Percentiles rank a stretch among this genome's conserved stretches.
These are phyloP conservation scores for Aphaenogaster ashmeadi DNA, from an alignment of 1,140 invertebrate species.

Conservation along the genomic window DNA sequence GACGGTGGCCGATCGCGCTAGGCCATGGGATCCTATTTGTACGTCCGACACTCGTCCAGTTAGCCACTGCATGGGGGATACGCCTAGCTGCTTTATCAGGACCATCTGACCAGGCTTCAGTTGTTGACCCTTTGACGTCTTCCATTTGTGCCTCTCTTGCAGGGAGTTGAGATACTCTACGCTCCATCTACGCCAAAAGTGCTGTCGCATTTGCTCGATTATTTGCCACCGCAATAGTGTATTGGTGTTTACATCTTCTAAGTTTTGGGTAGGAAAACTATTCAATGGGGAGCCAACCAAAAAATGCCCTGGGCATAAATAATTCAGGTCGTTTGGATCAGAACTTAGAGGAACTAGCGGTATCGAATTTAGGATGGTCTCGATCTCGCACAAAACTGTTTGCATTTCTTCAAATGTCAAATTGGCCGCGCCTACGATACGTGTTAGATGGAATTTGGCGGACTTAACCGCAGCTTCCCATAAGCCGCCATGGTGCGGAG, in stretches of 20 bases:
- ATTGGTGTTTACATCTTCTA: conserved; percentile 1
- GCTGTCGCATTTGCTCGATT: conserved; percentile 73
- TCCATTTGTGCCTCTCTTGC: conserved; percentile 77
- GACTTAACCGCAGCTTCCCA: conserved; percentile 71
- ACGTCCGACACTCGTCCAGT: neutral
- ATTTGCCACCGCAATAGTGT: conserved; percentile 53
- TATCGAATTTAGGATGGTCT: conserved; percentile 75
- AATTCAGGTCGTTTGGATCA: conserved; percentile 54
- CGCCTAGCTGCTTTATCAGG: conserved; percentile 11
- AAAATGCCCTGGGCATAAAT: conserved; percentile 76
- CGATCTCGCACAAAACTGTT: conserved; percentile 62
- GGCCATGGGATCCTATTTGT: neutral
- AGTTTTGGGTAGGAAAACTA: neutral
- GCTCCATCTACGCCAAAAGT: conserved; percentile 82
- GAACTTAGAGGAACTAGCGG: conserved; percentile 68
- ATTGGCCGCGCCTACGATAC: conserved; percentile 44
- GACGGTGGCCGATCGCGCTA: neutral
- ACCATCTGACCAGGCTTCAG: neutral
- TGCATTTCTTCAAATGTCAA: conserved; percentile 71
- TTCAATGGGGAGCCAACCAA: conserved; percentile 73
- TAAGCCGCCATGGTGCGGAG: conserved; percentile 77
- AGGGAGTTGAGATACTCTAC: conserved; percentile 78
- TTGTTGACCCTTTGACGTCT: neutral
- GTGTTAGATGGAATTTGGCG: conserved; percentile 75
- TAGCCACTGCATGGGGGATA: neutral